These are phyloP conservation scores for Astur gentilis DNA, from an alignment of 2,113 vertebrate species.

Conservation along the genomic window DNA sequence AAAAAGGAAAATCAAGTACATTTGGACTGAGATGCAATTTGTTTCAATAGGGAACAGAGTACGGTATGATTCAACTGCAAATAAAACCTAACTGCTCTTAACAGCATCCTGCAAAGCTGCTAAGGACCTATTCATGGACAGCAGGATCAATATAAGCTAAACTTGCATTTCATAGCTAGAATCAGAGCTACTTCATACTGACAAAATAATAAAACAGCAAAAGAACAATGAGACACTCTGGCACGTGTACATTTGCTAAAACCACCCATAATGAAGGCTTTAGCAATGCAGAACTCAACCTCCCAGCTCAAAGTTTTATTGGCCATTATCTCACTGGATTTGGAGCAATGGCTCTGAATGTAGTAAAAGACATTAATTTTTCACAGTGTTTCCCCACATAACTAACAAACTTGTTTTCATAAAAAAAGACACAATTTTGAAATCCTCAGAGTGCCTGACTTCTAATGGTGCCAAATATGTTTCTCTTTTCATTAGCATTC, in stretches of 20 bases:
- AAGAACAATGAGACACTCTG: neutral
- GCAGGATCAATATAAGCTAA: constrained; percentile 25
- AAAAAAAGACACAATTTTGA: constrained; percentile 53
- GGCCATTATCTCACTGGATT: constrained; percentile 47
- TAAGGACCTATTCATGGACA: neutral
- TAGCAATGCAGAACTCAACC: neutral
- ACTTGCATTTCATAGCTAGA: neutral
- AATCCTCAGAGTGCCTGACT: constrained; percentile 22
- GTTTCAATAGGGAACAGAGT: neutral
- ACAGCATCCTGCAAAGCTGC: neutral
- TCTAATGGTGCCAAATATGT: constrained; percentile 3
- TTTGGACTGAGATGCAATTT: neutral
- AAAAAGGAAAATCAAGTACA: neutral
- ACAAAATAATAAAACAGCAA: neutral
- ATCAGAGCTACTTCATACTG: neutral
- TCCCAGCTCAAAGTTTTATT: constrained; percentile 53
- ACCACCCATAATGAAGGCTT: neutral
- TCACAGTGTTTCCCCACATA: constrained; percentile 47
- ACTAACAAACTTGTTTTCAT: constrained; percentile 60
- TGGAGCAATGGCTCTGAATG: constrained; percentile 24
- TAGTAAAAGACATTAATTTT: constrained; percentile 60
- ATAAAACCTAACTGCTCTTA: neutral
- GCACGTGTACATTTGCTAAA: neutral
- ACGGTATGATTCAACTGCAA: neutral
- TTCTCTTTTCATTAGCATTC: constrained; percentile 39